Evolutionary conservation across 2,888 invertebrate species (phyloP).

Genomic region (Chrysomela aeneicollis): DNA sequence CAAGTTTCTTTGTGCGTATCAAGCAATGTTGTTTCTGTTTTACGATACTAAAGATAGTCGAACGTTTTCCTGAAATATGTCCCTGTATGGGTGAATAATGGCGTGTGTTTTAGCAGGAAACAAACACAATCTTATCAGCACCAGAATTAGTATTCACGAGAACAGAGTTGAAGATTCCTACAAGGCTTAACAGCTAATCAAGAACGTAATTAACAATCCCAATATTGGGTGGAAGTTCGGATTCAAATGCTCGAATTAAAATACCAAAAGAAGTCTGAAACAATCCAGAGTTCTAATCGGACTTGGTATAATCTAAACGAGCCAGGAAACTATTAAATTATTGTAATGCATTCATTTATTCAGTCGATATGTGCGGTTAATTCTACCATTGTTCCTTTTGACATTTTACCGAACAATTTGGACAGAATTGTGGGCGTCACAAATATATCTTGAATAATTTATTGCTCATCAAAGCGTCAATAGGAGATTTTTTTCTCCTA

Average conservation of each 20-base stretch:
- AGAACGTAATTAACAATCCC: not conserved
- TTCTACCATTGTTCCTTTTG: conserved; percentile 2
- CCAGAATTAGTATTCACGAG: not conserved
- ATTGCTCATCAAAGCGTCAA: conserved; percentile 3
- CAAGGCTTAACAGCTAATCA: not conserved
- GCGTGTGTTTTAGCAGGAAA: too few species aligned
- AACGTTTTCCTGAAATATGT: too few species aligned
- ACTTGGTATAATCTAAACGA: not conserved
- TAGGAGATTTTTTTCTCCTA: not conserved
- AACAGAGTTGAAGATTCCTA: not conserved
- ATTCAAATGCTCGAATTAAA: not conserved
- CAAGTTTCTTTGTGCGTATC: too few species aligned
- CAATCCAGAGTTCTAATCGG: not conserved
- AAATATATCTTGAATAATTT: not conserved
- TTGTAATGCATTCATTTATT: conserved; percentile 7
- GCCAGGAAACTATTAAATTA: not conserved
- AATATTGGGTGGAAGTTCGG: not conserved
- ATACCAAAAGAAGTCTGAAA: not conserved
- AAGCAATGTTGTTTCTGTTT: too few species aligned
- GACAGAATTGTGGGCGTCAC: not conserved
- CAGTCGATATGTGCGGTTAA: conserved; percentile 5
- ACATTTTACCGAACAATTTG: conserved; percentile 2
- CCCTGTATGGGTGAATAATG: too few species aligned
- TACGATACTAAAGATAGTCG: too few species aligned
- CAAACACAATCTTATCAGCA: not conserved